Evolutionary conservation across 2,113 vertebrate genomes (phyloP), one percentile per base, ranked within the genome.

Genomic region (Marmota flaviventris): DNA sequence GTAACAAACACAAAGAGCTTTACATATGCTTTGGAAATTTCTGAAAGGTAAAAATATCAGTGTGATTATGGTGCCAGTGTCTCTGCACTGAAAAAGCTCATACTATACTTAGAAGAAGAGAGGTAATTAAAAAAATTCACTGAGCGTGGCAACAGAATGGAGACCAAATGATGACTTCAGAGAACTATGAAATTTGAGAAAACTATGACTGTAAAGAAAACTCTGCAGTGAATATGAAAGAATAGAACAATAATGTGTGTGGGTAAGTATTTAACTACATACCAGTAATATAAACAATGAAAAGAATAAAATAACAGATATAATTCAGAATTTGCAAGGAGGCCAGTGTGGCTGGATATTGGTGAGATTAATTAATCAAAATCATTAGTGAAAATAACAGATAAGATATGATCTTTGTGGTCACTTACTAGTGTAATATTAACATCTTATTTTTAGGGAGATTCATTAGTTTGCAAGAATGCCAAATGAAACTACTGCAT

Each of bases 391-490:
- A 87, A 32, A 58, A 85, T 56, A 83, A 65, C n/a, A 86, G 39
- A 90, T 22, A 76, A 42, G n/a, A 65, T 34, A 8, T 8, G 56
- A 32, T 22, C 5, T 91, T 53, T 51, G 9, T 82, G 27, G 39
- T 39, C 85, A 94, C 8, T 87, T 65, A 24, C 25, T 70, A 58
- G 8, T 79, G 20, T 85, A 85, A 73, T 25, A 88, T 78, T 72
- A 69, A 76, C 20, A 67, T 78, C 85, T 94, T 75, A 73, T 83
- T 83, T 89, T 94, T 94, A n/a, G 10, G 48, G 53, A 73, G 32
- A 4, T 18, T 96, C 37, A 73, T 88, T 94, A 39, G n/a, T 85
- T 92, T 93, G 20, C 83, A 93, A 82, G 45, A 90, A 84, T 90
- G 1, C 24, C 22, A 45, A 81, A 87, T 18, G 32, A 95, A 82